phyloP scores from a whole-genome alignment of 2,113 vertebrate species.

The Microtus pennsylvanicus region DNA sequence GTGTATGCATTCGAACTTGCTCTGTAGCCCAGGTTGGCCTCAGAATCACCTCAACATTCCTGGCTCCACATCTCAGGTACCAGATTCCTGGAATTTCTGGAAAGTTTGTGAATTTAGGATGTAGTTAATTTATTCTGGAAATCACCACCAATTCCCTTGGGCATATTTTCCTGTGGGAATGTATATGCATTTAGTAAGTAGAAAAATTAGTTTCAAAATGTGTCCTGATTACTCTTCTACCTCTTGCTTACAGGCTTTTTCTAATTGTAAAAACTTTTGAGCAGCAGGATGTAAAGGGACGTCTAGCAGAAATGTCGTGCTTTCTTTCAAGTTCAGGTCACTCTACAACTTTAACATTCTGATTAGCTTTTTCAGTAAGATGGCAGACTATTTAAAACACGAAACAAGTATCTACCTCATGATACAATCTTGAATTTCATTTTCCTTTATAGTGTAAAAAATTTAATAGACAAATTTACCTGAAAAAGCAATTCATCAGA shows the following conservation, averaged over 20 bases:
- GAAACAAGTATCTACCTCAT: not conserved
- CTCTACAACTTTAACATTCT: not conserved
- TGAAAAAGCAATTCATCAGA: too few relatives aligned
- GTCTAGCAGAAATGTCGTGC: not conserved
- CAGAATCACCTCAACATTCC: too few relatives aligned
- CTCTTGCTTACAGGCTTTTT: not conserved
- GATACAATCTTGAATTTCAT: slow-evolving; percentile 1
- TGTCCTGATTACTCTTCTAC: not conserved
- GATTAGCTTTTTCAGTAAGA: not conserved
- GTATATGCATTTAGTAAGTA: not conserved
- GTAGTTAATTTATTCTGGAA: not conserved
- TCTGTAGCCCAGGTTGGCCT: not conserved
- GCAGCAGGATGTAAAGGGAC: not conserved
- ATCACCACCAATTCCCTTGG: not conserved
- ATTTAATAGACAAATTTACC: too few relatives aligned
- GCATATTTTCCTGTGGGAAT: not conserved
- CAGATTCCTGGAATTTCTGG: not conserved
- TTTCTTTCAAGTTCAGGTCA: slow-evolving; percentile 19
- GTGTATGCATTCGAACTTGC: accelerated
- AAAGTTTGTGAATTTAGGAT: not conserved
- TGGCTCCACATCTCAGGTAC: not conserved
- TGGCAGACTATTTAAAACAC: not conserved
- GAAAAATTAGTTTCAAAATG: not conserved
- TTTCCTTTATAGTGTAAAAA: not conserved
- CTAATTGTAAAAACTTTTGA: not conserved